Base-by-base conservation (phyloP, 2,113 vertebrate species). In the Edolisoma coerulescens region DNA sequence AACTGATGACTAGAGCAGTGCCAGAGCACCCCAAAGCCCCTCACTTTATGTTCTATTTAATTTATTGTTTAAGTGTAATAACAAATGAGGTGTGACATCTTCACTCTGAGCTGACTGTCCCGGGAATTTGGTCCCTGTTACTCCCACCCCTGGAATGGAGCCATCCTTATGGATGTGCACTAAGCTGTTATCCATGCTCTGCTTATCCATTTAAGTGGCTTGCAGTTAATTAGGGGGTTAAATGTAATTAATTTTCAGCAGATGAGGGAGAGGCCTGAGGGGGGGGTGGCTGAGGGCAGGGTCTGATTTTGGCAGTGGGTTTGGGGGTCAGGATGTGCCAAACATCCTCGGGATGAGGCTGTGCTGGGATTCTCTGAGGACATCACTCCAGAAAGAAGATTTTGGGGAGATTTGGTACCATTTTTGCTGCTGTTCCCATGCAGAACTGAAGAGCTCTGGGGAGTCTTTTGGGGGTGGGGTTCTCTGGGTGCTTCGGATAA, bases 61-160 rank as follows among this genome's bases (percentile, higher is more conserved):
- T 56, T 83, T 4, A 15, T 57, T 26, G 4, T 13, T 64, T 30
- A 30, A 56, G 16, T 24, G 4, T 0, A 57, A 13, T 61, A 17
- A 22, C 0, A 1, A 13, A 4, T 7, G 37, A 32, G 70, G 3
- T 2, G 6, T 1, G 7, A 42, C 24, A 3, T 4, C 54, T 24
- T 32, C 9, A 1, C 60, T 23, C 23, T 16, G 44, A 60, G 52
- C 52, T 41, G 30, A 0, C 4, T 33, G 10, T 7, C 27, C 54
- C 5, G 12, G 80, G 71, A 14, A 3, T 33, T 18, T 6, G 71
- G 6, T 8, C 4, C 2, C 49, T 33, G 47, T 16, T 73, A 57
- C 1, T 57, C 13, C 27, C 76, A 56, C 4, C 42, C 57, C 67
- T 37, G 77, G 32, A 5, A 13, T 16, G 68, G 37, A 57, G 50